phyloP scores from a whole-genome alignment of 2,797 vertebrate species.

The Delichon dasypus region DNA sequence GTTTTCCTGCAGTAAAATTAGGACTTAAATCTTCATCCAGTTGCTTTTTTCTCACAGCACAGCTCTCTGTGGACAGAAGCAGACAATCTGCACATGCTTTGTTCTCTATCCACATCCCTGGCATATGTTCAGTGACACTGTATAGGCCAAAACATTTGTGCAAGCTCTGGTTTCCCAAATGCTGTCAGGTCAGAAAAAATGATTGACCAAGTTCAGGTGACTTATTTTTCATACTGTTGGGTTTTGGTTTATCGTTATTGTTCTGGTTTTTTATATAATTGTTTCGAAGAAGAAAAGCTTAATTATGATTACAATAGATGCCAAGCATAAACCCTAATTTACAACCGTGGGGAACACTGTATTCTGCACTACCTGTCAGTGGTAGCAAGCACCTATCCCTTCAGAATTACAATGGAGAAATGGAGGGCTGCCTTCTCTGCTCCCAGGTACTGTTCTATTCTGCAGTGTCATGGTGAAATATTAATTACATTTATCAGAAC shows the following conservation, averaged over 20 bases:
- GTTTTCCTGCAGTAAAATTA: slow-evolving; percentile 15
- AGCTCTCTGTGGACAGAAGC: slow-evolving; percentile 16
- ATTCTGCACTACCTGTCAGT: not conserved
- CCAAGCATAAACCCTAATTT: not conserved
- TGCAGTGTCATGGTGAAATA: slow-evolving; percentile 44
- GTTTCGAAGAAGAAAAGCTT: not conserved
- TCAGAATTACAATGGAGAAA: not conserved
- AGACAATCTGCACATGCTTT: slow-evolving; percentile 5
- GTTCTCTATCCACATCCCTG: not conserved
- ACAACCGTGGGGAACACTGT: not conserved
- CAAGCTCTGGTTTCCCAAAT: slow-evolving; percentile 6
- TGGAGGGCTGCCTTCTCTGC: not conserved
- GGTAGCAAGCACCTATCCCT: not conserved
- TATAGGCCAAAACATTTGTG: not conserved
- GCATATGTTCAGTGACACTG: not conserved
- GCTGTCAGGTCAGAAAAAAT: slow-evolving; percentile 14
- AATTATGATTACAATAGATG: not conserved
- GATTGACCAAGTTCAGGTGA: not conserved
- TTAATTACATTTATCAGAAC: slow-evolving; percentile 59
- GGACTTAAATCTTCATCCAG: slow-evolving; percentile 10
- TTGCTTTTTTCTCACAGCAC: not conserved
- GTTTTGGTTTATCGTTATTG: not conserved
- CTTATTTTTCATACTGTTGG: not conserved
- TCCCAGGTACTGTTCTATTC: slow-evolving; percentile 20
- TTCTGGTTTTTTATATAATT: not conserved